These are phyloP conservation scores for Yponomeuta plumbellus DNA, from an alignment of 2,888 invertebrate genomes.

Conservation along the genomic window DNA sequence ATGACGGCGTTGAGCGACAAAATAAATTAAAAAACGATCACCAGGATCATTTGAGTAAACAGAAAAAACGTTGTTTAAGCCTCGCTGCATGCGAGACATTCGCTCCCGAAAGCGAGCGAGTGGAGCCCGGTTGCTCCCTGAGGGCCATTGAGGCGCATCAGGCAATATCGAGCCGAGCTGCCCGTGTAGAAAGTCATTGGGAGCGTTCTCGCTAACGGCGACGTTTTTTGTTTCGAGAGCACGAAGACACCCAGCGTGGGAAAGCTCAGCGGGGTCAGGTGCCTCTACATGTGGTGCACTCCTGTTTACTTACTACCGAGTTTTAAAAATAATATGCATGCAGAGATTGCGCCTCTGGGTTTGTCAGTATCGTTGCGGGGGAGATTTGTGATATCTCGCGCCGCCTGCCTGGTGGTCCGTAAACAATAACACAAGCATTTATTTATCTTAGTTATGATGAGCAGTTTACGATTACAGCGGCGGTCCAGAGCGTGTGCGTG, in stretches of 20 bases:
- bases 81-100: conserved; percentile 59
- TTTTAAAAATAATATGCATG: conserved; percentile 67
- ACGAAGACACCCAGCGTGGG: conserved; percentile 60
- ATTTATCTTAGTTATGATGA: conserved; percentile 53
- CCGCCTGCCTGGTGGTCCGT: conserved; percentile 56
- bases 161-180: conserved; percentile 31
- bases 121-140: conserved; percentile 28
- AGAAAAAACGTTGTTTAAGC: conserved; percentile 62
- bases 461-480: conserved; percentile 40
- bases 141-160: conserved; percentile 19
- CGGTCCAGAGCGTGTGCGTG: conserved; percentile 22
- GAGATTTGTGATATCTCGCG: conserved; percentile 40
- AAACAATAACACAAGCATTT: conserved; percentile 62
- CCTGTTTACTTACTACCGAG: conserved; percentile 51
- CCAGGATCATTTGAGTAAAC: conserved; percentile 71
- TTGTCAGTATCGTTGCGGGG: conserved; percentile 56
- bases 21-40: conserved; percentile 76
- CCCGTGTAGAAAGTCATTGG: conserved; percentile 37
- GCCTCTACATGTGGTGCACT: conserved; percentile 69
- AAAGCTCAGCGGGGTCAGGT: conserved; percentile 71
- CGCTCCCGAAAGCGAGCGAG: conserved; percentile 58
- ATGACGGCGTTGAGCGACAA: conserved; percentile 64
- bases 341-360: conserved; percentile 41
- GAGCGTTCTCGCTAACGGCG: conserved; percentile 45
- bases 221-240: conserved; percentile 53